phyloP scores from a whole-genome alignment of 2,888 invertebrate genomes.

The Pyrocoelia pectoralis region DNA sequence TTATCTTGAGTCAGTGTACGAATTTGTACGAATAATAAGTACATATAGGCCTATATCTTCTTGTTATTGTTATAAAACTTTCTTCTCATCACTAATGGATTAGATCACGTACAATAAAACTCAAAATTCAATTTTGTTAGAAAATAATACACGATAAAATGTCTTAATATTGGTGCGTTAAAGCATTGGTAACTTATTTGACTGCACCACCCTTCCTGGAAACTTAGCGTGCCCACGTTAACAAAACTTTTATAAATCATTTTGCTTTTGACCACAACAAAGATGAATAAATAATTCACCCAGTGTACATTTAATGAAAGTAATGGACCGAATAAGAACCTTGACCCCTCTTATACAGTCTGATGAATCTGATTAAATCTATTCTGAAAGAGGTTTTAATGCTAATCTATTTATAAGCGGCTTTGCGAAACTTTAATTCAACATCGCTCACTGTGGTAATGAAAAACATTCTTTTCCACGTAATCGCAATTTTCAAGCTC shows the following conservation, averaged over 20 bases:
- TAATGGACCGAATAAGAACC: conserved; percentile 26
- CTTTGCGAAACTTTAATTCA: conserved; percentile 12
- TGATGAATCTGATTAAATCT: conserved; percentile 26
- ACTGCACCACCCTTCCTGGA: background rate
- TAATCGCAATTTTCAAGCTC: background rate
- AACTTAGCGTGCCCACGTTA: background rate
- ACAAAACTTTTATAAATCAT: conserved; percentile 4
- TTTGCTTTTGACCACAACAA: background rate
- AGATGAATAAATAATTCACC: conserved; percentile 5
- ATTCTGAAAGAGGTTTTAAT: conserved; percentile 21
- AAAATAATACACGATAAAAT: too few species aligned
- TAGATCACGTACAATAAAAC: too few species aligned
- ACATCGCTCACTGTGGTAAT: background rate
- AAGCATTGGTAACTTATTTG: background rate
- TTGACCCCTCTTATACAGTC: conserved; percentile 22
- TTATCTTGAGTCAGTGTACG: too few species aligned
- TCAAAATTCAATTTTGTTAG: too few species aligned
- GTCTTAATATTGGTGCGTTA: too few species aligned
- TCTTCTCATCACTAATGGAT: too few species aligned
- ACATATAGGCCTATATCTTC: too few species aligned
- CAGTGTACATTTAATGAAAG: conserved; percentile 7
- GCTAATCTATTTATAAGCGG: conserved; percentile 27
- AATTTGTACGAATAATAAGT: too few species aligned
- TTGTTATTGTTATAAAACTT: too few species aligned
- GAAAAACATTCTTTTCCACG: background rate